These are phyloP conservation scores for Pomacea canaliculata DNA, from an alignment of 2,888 invertebrate species.

Conservation along the genomic window DNA sequence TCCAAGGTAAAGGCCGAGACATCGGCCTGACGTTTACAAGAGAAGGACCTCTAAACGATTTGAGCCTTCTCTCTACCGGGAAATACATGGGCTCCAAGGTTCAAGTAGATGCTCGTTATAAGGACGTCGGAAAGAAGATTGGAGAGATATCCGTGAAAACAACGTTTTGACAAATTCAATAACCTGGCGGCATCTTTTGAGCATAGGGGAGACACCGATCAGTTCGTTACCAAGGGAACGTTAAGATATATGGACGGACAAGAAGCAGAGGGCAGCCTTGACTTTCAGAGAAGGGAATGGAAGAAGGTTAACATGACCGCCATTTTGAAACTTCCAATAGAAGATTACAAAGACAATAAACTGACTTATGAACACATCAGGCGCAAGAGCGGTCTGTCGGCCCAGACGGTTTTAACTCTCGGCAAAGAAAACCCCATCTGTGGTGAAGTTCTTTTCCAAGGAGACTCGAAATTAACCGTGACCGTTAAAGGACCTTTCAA, in stretches of 20 bases:
- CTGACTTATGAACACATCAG: slow-evolving; percentile 21
- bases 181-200: slow-evolving; percentile 24
- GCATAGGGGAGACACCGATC: slow-evolving; percentile 11
- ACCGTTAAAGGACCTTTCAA: slow-evolving; percentile 29
- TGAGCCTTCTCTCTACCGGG: background rate
- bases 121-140: background rate
- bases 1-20: slow-evolving; percentile 24
- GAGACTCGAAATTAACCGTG: slow-evolving; percentile 14
- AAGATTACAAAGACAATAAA: slow-evolving; percentile 31
- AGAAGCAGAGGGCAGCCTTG: slow-evolving; percentile 24
- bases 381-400: slow-evolving; percentile 17
- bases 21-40: slow-evolving; percentile 18
- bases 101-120: background rate
- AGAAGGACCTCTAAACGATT: slow-evolving; percentile 18
- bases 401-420: slow-evolving; percentile 17
- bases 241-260: slow-evolving; percentile 35
- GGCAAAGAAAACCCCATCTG: slow-evolving; percentile 19
- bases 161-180: slow-evolving; percentile 25
- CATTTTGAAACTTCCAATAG: slow-evolving; percentile 39
- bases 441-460: slow-evolving; percentile 25
- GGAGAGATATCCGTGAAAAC: slow-evolving; percentile 23
- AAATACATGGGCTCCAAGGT: slow-evolving; percentile 22
- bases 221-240: slow-evolving; percentile 15
- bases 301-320: slow-evolving; percentile 24
- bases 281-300: slow-evolving; percentile 14